These are phyloP conservation scores for Archegozetes longisetosus DNA, from an alignment of 1,140 invertebrate species.

Conservation along the genomic window DNA sequence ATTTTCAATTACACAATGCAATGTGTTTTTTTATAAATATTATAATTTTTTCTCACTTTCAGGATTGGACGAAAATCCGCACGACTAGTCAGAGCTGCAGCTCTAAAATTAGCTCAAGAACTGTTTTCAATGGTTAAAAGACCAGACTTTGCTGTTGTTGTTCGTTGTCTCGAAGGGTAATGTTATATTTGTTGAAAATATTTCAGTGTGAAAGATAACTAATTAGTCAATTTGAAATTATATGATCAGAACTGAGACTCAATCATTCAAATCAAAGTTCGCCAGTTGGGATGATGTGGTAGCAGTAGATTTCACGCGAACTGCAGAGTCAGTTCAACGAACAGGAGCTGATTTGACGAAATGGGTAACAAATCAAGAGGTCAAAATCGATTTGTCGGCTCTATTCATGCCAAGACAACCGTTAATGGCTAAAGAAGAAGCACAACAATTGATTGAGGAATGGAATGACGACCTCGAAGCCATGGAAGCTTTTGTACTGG, in stretches of 20 bases:
- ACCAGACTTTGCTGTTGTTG: constrained; percentile 71
- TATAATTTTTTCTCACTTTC: constrained; percentile 11
- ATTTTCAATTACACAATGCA: constrained; percentile 5
- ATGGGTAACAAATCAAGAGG: constrained; percentile 79
- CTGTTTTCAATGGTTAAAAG: constrained; percentile 79
- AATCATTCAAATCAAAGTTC: constrained; percentile 97
- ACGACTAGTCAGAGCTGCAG: constrained; percentile 81
- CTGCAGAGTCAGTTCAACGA: constrained; percentile 86
- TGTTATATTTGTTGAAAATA: no score
- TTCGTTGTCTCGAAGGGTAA: constrained; percentile 48
- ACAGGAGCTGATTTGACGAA: constrained; percentile 89
- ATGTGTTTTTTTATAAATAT: constrained; percentile 1
- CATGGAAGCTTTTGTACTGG: constrained; percentile 96
- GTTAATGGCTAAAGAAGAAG: constrained; percentile 64
- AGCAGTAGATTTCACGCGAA: constrained; percentile 95
- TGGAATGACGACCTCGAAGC: constrained; percentile 92
- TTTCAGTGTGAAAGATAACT: no score
- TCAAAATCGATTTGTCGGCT: constrained; percentile 77
- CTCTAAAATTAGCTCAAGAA: constrained; percentile 87
- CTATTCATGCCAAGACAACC: constrained; percentile 89
- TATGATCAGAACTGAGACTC: constrained; percentile 38
- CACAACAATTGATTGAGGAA: constrained; percentile 68
- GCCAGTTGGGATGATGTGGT: constrained; percentile 97
- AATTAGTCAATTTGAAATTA: no score
- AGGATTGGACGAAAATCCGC: constrained; percentile 98